Base-by-base conservation (phyloP, 1,140 invertebrate genomes). In the Cyclina sinensis region DNA sequence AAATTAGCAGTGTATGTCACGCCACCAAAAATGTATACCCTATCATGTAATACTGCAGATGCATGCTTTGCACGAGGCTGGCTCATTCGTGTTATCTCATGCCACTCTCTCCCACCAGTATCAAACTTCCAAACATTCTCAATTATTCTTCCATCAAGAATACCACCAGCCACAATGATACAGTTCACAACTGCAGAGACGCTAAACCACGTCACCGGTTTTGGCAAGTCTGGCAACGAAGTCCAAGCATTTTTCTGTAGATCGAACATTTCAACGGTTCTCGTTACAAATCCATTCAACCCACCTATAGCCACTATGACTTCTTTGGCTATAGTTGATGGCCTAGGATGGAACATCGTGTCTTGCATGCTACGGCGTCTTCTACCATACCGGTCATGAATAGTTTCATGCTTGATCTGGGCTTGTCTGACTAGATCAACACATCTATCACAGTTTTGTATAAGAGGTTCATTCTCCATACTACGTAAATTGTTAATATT, bases 311-410 rank as follows among this genome's bases (percentile, higher is more conserved):
- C 92, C 1, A 95, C 94, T 51, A 95, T 86, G 16, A 95, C 94
- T 57, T 95, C 94, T 78, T 95, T 95, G 43, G 95, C 94, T 35
- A 95, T 92, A 9, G 95, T 95, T 2, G 95, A 95, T 11, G 95
- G 95, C 51, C 95, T 90, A 7, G 95, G 94, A 35, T 93, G 91
- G 70, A 93, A 90, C 43, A 91, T 82, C 43, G 83, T 88, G 59
- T 92, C 92, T 84, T 94, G 93, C 93, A 94, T 94, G 88, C 94
- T 95, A 16, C 92, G 84, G 24, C 94, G 82, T 39, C 94, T 88
- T 24, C 94, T 91, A 24, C 92, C 93, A 90, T 90, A 91, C 76
- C 93, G 92, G 51, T 93, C 92, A 83, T 92, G 91, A 48, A 93
- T 90, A 35, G 90, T 91, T 89, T 94, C 91, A 84, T 94, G 93